These are phyloP conservation scores for Metridium senile DNA, from an alignment of 92 coral and sea anemone genomes.

Conservation along the genomic window DNA sequence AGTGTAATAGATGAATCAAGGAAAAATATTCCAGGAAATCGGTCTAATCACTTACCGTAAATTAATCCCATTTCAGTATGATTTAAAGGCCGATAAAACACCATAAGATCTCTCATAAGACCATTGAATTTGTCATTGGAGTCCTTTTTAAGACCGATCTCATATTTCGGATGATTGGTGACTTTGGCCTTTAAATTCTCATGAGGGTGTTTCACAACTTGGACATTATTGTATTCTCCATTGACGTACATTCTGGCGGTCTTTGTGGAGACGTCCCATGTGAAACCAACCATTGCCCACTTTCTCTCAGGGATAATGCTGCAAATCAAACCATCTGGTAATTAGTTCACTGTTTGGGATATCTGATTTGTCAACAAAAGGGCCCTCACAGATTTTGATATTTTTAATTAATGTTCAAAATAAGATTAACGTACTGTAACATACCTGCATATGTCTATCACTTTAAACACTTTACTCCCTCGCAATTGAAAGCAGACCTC, in stretches of 20 bases:
- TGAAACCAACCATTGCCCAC: constrained; percentile 45
- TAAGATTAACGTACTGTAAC: too few relatives aligned
- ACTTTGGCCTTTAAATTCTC: not conserved
- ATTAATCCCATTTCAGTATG: constrained; percentile 18
- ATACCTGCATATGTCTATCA: too few relatives aligned
- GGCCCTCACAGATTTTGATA: too few relatives aligned
- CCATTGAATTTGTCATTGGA: constrained; percentile 40
- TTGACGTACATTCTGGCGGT: constrained; percentile 25
- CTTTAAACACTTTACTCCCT: not conserved
- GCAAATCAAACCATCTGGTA: too few relatives aligned
- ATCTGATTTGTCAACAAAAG: too few relatives aligned
- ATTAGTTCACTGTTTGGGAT: too few relatives aligned
- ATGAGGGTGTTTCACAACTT: not conserved
- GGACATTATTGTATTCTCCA: not conserved
- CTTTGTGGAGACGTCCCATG: constrained; percentile 41
- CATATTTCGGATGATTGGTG: constrained; percentile 17
- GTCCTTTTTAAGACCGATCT: constrained; percentile 60
- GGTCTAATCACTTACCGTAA: constrained; percentile 52
- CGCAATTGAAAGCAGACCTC: not conserved
- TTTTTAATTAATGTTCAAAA: too few relatives aligned
- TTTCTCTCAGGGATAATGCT: not conserved
- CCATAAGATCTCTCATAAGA: constrained; percentile 44
- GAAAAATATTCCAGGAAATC: too few relatives aligned
- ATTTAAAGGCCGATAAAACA: constrained; percentile 32
- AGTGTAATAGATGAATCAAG: too few relatives aligned